Evolutionary conservation across 2,113 vertebrate genomes (phyloP).

Genomic region (Dasypus novemcinctus): DNA sequence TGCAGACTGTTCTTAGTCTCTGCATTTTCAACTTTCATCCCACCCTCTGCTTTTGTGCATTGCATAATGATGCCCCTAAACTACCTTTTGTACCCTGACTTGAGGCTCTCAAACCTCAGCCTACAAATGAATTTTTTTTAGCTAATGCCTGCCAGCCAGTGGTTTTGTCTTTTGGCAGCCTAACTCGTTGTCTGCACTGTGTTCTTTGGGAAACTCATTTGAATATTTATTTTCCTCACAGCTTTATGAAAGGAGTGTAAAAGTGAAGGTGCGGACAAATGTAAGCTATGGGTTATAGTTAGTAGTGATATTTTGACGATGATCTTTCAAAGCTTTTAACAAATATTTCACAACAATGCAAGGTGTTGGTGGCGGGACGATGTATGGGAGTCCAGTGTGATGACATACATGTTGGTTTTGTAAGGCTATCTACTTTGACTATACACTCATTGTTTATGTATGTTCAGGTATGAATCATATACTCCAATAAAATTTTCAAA

Average conservation of each 20-base stretch:
- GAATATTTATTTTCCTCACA: slow-evolving; percentile 14
- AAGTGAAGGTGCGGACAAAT: not conserved
- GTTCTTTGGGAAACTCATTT: slow-evolving; percentile 2
- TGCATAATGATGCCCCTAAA: not conserved
- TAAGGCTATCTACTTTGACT: no score
- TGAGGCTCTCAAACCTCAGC: not conserved
- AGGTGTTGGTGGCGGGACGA: no score
- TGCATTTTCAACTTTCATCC: not conserved
- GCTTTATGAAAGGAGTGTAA: not conserved
- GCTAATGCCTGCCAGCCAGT: not conserved
- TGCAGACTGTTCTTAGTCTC: not conserved
- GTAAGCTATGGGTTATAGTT: no score
- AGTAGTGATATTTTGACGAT: no score
- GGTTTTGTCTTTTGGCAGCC: slow-evolving; percentile 41
- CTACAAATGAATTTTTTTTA: not conserved
- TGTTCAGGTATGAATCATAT: no score
- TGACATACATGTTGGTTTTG: no score
- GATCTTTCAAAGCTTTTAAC: no score
- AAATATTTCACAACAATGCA: no score
- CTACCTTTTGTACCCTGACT: slow-evolving; percentile 13
- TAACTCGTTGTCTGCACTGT: not conserved
- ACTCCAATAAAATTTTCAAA: no score
- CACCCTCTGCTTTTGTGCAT: not conserved
- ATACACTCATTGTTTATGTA: no score
- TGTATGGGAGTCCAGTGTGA: no score